Conservation (phyloP, 2,888 invertebrate genomes). For the Drosophila paramelanica region DNA sequence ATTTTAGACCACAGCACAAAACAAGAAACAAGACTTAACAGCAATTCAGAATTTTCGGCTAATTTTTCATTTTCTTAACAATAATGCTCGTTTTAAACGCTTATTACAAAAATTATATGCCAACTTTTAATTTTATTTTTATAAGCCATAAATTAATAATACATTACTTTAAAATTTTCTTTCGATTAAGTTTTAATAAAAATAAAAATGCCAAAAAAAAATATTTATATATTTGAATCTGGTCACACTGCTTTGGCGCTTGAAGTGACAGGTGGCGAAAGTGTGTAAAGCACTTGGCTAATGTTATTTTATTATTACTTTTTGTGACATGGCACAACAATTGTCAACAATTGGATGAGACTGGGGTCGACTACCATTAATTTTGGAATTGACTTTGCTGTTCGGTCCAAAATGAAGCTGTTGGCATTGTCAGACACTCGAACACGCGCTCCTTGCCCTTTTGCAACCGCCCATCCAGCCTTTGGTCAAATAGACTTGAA, state of each 20-base stretch:
- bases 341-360: slow-evolving; percentile 71
- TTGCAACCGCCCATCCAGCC: neutral
- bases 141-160: too few relatives aligned
- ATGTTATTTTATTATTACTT: slow-evolving; percentile 68
- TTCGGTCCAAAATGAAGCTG: slow-evolving; percentile 68
- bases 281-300: slow-evolving; percentile 47
- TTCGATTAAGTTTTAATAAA: too few relatives aligned
- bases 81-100: too few relatives aligned
- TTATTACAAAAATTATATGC: too few relatives aligned
- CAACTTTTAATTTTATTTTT: too few relatives aligned
- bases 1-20: neutral
- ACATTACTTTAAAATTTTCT: too few relatives aligned
- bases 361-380: slow-evolving; percentile 41
- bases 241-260: slow-evolving; percentile 29
- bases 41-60: neutral
- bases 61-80: too few relatives aligned
- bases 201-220: neutral
- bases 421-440: slow-evolving; percentile 56
- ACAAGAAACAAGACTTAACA: too few relatives aligned
- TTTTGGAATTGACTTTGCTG: slow-evolving; percentile 41
- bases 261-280: slow-evolving; percentile 49
- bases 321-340: slow-evolving; percentile 56
- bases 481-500: slow-evolving; percentile 8
- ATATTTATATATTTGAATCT: neutral
- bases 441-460: slow-evolving; percentile 50